These are phyloP conservation scores for Engraulis encrasicolus DNA, from an alignment of 2,113 vertebrate species.

Conservation along the genomic window DNA sequence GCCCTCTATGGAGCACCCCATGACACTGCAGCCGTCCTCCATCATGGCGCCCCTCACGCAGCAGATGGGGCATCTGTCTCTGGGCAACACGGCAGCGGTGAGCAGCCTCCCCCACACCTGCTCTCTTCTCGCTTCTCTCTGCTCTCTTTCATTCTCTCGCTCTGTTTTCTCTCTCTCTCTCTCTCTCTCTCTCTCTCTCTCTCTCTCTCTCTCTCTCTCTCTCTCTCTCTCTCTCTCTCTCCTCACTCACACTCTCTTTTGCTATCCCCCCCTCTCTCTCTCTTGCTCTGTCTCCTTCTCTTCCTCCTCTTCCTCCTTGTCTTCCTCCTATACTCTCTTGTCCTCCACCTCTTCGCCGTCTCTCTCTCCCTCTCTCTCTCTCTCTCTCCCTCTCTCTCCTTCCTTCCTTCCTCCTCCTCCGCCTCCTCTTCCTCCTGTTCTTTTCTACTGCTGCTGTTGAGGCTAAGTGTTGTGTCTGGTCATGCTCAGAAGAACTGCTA, in stretches of 20 bases:
- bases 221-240: too few species aligned
- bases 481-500: neutral
- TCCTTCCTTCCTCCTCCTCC: neutral
- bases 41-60: slow-evolving; percentile 92
- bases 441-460: neutral
- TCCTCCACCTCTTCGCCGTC: too few species aligned
- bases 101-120: neutral
- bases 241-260: neutral
- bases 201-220: too few species aligned
- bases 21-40: slow-evolving; percentile 95
- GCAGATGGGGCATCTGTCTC: slow-evolving; percentile 98
- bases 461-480: neutral
- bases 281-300: neutral
- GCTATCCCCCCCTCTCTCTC: neutral
- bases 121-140: neutral
- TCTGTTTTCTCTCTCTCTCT: neutral
- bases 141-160: neutral
- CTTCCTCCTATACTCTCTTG: too few species aligned
- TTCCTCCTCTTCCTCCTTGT: too few species aligned
- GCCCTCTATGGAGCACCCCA: slow-evolving; percentile 86
- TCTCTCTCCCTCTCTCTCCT: too few species aligned
- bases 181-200: neutral
- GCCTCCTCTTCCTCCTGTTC: neutral
- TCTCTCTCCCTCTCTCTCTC: too few species aligned
- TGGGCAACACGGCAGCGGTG: slow-evolving; percentile 93